Conservation (phyloP, 2,113 vertebrate species). For the Micronycteris hirsuta region DNA sequence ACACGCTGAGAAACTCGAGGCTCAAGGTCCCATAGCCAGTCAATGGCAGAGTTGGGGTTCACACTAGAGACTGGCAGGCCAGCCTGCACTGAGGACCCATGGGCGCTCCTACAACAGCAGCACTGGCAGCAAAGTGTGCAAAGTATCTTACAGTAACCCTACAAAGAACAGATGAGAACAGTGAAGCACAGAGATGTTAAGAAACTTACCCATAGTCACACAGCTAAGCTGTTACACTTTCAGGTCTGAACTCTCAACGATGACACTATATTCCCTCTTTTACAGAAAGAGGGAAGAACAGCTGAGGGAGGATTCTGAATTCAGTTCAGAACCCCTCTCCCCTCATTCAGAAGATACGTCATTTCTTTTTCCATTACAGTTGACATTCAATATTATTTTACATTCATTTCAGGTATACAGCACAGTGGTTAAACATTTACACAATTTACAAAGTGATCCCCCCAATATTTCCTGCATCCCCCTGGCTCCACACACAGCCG, state of each 20-base stretch:
- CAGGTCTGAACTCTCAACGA: neutral
- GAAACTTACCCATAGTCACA: neutral
- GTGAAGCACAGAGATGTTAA: accelerated
- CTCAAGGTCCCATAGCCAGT: neutral
- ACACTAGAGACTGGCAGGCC: neutral
- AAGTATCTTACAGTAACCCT: neutral
- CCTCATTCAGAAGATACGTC: neutral
- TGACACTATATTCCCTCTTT: neutral
- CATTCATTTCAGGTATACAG: neutral
- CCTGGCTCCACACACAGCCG: neutral
- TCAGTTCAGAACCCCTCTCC: neutral
- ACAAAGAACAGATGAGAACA: neutral
- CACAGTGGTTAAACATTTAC: neutral
- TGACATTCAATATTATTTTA: neutral
- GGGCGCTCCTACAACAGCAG: neutral
- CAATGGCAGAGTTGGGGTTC: neutral
- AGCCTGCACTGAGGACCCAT: accelerated
- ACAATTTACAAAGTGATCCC: neutral
- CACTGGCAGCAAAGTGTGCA: neutral
- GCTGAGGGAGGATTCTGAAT: neutral
- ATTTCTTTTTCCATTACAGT: neutral
- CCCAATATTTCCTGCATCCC: neutral
- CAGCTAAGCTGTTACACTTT: neutral
- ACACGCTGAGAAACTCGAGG: neutral
- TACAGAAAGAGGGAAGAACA: accelerated